Evolutionary conservation across 92 coral and sea anemone genomes (phyloP), one percentile per base, ranked within the genome.

Genomic region (Zoanthus gigantus): DNA sequence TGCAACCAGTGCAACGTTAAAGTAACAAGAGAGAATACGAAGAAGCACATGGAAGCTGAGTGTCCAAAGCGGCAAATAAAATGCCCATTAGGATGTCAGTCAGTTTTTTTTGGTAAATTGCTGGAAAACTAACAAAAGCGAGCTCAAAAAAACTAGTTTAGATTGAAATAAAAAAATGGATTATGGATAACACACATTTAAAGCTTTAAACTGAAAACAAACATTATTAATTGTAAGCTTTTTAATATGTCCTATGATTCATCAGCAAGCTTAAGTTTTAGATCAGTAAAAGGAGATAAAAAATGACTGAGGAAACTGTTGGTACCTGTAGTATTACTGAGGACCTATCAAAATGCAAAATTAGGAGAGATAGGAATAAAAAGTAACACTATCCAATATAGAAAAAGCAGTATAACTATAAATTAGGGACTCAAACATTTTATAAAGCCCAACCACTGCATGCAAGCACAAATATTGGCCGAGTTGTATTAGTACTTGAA

Each of bases 31-130:
- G 83, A 30, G 69, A 31, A 14, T 29, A 57, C 56, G 50, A 60
- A 56, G 48, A 6, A 56, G 7, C 83, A 78, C 37, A 29, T 14
- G 12, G 46, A 13, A 32, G 28, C 1, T 57, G 71, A 78, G 47
- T 78, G 83, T 37, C 50, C 8, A 14, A 78, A 78, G 83, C 53
- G 83, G 68, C 48, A 28, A 14, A 34, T 50, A 30, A 60, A 78
- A 28, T 78, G 83, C 83, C 83, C 71, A 3, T 31, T 78, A 32
- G 83, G 83, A 52, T 78, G 83, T 14, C 18, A 57, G 50, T 78
- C 71, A 14, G 69, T 56, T 14, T 57, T 31, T 15, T 1, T 54
- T 54, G 83, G 83, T 78, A 54, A 78, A 60, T 37, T 68, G 12
- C 44, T 68, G 44, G 13, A 68, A 56, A 57, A 78, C 14, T 34